These are phyloP conservation scores for Mareca penelope DNA, from an alignment of 2,797 vertebrate genomes.

Conservation along the genomic window DNA sequence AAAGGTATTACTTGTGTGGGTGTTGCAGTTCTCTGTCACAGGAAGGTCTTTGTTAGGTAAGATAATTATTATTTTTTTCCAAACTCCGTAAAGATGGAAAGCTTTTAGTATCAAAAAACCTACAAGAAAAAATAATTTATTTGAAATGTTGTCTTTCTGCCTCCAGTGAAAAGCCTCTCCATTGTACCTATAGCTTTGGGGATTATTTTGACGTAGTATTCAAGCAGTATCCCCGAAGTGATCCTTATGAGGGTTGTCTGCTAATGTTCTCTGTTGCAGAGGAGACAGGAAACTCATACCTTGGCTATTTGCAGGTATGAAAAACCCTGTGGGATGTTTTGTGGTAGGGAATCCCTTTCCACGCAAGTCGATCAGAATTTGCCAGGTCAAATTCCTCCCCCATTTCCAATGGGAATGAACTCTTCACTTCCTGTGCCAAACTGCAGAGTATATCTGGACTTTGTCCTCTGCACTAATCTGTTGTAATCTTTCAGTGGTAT, in stretches of 20 bases:
- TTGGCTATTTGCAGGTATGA: background rate
- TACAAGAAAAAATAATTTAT: background rate
- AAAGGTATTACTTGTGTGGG: background rate
- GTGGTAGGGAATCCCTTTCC: background rate
- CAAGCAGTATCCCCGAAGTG: background rate
- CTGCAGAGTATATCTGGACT: background rate
- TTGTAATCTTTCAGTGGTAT: background rate
- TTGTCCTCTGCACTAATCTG: background rate
- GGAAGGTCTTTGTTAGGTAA: background rate
- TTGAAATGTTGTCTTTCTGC: background rate
- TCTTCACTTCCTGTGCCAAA: background rate
- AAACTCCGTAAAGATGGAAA: background rate
- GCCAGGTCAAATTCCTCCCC: background rate
- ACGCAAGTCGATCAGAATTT: background rate
- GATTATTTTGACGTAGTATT: background rate
- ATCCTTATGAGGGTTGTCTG: background rate
- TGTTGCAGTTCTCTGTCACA: background rate
- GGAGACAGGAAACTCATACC: background rate
- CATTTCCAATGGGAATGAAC: background rate
- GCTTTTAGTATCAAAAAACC: background rate
- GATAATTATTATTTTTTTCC: accelerated
- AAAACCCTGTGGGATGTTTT: background rate
- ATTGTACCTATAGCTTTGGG: background rate
- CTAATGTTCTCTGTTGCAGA: background rate
- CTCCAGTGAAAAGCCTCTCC: background rate